A percentile compares a stretch with the other conserved stretches of the same genome.
Conservation (phyloP, 2,797 vertebrate species). For the Coluber constrictor region DNA sequence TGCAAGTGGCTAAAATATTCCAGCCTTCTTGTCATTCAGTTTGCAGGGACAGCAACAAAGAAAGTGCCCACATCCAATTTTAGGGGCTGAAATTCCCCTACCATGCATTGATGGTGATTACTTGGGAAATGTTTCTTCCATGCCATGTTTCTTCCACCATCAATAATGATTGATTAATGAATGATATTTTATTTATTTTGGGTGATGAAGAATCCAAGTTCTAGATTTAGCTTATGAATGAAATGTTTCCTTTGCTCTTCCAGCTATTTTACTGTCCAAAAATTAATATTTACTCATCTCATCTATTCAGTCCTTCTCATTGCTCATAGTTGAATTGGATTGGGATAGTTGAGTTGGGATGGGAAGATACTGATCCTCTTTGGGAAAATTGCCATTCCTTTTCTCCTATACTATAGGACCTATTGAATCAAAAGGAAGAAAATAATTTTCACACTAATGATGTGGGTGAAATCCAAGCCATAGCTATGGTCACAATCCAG, state of each 20-base stretch:
- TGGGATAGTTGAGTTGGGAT: neutral
- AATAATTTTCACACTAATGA: neutral
- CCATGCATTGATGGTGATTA: neutral
- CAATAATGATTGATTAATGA: neutral
- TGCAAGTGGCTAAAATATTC: neutral
- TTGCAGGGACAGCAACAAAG: neutral
- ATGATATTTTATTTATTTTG: neutral
- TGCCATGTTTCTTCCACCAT: neutral
- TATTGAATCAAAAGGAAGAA: neutral
- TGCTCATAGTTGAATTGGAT: neutral
- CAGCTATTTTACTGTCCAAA: neutral
- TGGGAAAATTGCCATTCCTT: neutral
- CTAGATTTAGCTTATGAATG: neutral
- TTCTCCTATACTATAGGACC: neutral
- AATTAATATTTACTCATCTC: neutral
- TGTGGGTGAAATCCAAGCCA: neutral
- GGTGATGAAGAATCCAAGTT: neutral
- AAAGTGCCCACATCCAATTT: neutral
- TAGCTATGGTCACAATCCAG: neutral
- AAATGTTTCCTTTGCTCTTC: neutral
- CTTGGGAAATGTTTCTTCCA: neutral
- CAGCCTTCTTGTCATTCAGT: neutral
- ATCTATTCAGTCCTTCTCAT: neutral
- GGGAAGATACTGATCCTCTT: neutral
- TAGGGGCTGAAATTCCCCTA: neutral